Evolutionary conservation across 2,888 invertebrate species (phyloP), one percentile per base, ranked within the genome.

Genomic region (Drosophila kanekoi): DNA sequence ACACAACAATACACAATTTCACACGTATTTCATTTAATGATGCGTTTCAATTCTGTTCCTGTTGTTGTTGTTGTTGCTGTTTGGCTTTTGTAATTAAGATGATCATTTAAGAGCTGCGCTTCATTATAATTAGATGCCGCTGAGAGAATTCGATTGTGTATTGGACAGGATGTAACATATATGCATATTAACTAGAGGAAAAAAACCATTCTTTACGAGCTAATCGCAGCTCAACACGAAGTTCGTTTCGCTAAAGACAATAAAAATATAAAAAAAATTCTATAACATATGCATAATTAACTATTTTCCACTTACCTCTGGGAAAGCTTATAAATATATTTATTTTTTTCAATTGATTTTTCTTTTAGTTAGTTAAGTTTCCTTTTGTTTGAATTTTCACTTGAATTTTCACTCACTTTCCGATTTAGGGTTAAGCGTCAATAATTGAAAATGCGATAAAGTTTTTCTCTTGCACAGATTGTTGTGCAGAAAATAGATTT

Each of bases 401-500:
- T 9, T 28, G 35, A 45, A 48, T 20, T 48, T 75, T 60, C 28
- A 83, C 62, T 81, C 82, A 85, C 84, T 84, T 65, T 48, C 38
- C 37, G 53, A 52, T 47, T 33, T 38, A 23, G 14, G 48, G 47
- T 70, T 83, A 72, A 87, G 71, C 79, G 79, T 85, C 79, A 86
- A 78, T 82, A 76, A 79, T 73, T 75, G 77, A 54, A 73, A 72
- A 59, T 81, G 60, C 38, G 60, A 75, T 74, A 89, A 81, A 79
- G 90, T 87, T 91, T 89, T 92, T 90, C 90, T 78, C 59, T 91
- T 92, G 71, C 90, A 90, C 76, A 91, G 83, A 79, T 91, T 91
- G 68, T 90, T 92, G 53, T 90, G 91, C 84, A 92, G 89, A 84
- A 89, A 90, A 90, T 90, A 91, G 38, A 91, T 88, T 84, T 91